phyloP scores from a whole-genome alignment of 2,797 vertebrate species.

The Pogoniulus pusillus region DNA sequence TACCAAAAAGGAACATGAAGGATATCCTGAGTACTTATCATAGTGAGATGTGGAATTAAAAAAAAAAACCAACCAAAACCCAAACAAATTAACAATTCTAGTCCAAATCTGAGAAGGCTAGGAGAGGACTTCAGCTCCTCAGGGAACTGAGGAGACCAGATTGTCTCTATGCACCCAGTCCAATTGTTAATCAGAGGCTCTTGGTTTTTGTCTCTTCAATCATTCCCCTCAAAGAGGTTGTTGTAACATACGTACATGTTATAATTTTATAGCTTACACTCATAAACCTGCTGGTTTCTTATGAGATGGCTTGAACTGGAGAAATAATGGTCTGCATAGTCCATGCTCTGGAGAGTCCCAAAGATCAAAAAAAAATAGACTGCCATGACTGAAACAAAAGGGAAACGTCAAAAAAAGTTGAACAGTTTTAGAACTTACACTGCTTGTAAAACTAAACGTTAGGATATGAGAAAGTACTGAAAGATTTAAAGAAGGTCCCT shows the following conservation, averaged over 20 bases:
- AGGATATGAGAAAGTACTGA: background rate
- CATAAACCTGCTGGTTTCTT: conserved; percentile 31
- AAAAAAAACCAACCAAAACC: background rate
- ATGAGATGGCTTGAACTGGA: conserved; percentile 48
- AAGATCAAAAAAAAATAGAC: conserved; percentile 46
- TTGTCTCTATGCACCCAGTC: conserved; percentile 1
- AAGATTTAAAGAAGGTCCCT: background rate
- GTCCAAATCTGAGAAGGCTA: background rate
- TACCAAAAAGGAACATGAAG: background rate
- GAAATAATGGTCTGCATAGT: conserved; percentile 49
- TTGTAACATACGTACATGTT: background rate
- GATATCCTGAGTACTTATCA: background rate
- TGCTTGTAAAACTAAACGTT: conserved; percentile 14
- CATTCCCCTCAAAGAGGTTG: background rate
- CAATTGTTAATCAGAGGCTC: background rate
- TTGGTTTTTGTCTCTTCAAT: background rate
- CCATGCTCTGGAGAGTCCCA: conserved; percentile 45
- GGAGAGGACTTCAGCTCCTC: background rate
- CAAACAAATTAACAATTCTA: background rate
- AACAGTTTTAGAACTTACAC: background rate
- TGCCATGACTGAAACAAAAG: conserved; percentile 49
- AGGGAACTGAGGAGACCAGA: conserved; percentile 3
- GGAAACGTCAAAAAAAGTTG: conserved; percentile 12
- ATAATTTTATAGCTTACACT: conserved; percentile 26
- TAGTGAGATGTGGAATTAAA: background rate